Base-by-base conservation (phyloP, 2,797 vertebrate genomes). In the Masticophis lateralis region DNA sequence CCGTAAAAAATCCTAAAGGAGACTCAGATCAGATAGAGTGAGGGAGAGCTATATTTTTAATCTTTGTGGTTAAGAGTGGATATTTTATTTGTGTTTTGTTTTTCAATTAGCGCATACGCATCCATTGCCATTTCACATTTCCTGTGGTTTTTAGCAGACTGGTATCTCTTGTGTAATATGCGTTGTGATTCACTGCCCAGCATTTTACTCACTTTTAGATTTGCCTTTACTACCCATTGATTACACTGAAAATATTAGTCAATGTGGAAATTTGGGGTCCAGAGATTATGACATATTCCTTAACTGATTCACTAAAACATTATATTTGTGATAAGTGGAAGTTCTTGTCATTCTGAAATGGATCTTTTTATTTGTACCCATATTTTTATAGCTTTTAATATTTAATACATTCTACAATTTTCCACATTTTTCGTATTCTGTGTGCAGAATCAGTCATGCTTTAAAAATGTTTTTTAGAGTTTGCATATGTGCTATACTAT, bases 131-230 rank as follows among this genome's bases (percentile, higher is more conserved):
- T 83, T 47, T 83, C 74, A 86, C 43, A 91, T 96, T 95, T 96
- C 94, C 6, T 27, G 57, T 8, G 94, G 95, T 89, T 90, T 63
- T 25, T 91, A 89, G 93, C 92, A 87, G 93, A 95, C 93, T 92
- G 89, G 59, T 27, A 90, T 88, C 56, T 91, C n/a, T 60, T 94
- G 87, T 87, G 22, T 92, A 91, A 94, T 94, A 53, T 13, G 93
- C 14, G 25, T 95, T 96, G 93, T 95, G 96, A 96, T 53, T 93
- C 79, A 61, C 22, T 96, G 5, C 90, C 92, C 94, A 89, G 90
- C 89, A 92, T 92, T 92, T 92, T 94, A 91, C 93, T 95, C 95
- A 95, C 20, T 94, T 92, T 95, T 95, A 92, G 93, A 91, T 93
- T 95, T 91, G 74, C 90, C 92, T 88, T 90, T 91, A 93, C 37